phyloP scores from a whole-genome alignment of 2,888 invertebrate genomes.

The Crocallis elinguaria region DNA sequence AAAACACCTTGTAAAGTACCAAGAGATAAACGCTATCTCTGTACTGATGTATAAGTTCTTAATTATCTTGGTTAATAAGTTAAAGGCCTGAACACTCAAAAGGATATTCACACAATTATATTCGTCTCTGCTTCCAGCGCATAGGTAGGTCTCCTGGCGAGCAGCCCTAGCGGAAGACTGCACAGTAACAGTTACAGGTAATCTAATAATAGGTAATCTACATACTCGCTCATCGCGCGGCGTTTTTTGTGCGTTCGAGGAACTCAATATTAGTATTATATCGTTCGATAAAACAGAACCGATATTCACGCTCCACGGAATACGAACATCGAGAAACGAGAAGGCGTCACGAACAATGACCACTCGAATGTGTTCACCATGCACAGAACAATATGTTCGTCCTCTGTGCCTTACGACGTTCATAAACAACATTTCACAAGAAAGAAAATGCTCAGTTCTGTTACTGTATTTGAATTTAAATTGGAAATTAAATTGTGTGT shows the following conservation, averaged over 20 bases:
- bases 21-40: too few relatives aligned
- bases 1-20: too few relatives aligned
- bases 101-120: too few relatives aligned
- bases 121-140: not conserved
- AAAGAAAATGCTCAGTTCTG: constrained; percentile 3
- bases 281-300: constrained; percentile 7
- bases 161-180: not conserved
- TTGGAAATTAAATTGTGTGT: constrained; percentile 7
- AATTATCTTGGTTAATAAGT: too few relatives aligned
- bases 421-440: constrained; percentile 8
- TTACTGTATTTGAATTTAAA: constrained; percentile 11
- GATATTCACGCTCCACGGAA: constrained; percentile 13
- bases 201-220: constrained; percentile 23
- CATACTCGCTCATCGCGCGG: constrained; percentile 23
- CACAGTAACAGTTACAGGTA: constrained; percentile 8
- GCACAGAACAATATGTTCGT: constrained; percentile 3
- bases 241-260: constrained; percentile 10
- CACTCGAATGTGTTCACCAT: not conserved
- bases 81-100: too few relatives aligned
- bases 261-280: constrained; percentile 20
- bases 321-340: not conserved
- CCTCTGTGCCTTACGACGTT: not conserved
- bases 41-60: too few relatives aligned
- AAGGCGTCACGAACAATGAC: not conserved
- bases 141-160: not conserved